Evolutionary conservation across 2,888 invertebrate genomes (phyloP).

Genomic region (Molorchus minor): DNA sequence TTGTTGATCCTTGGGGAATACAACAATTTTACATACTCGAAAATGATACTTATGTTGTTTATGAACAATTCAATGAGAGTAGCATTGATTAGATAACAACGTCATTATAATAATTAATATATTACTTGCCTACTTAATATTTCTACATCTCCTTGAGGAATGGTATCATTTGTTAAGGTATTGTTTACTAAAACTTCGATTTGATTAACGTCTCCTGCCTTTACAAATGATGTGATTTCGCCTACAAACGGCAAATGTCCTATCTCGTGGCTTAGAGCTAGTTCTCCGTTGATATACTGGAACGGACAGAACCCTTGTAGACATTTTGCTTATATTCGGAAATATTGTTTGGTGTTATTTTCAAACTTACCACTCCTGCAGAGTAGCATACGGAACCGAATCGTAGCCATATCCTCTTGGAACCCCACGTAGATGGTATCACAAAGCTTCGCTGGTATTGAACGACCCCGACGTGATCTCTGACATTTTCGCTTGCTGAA

Average conservation of each 20-base stretch:
- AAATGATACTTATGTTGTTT: no score
- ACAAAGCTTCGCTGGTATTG: constrained; percentile 94
- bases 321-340: background rate
- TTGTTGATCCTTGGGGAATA: no score
- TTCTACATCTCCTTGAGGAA: constrained; percentile 80
- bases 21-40: no score
- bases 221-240: constrained; percentile 76
- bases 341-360: no score
- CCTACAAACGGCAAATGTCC: constrained; percentile 95
- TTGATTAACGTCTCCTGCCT: constrained; percentile 74
- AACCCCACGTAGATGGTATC: constrained; percentile 77
- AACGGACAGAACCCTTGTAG: background rate
- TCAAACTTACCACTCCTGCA: constrained; percentile 83
- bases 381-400: constrained; percentile 94
- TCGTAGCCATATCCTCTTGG: constrained; percentile 78
- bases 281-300: constrained; percentile 88
- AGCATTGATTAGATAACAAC: no score
- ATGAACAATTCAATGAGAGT: no score
- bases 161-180: constrained; percentile 81
- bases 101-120: no score
- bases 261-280: constrained; percentile 83
- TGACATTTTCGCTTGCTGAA: constrained; percentile 75
- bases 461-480: constrained; percentile 93
- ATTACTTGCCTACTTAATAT: background rate
- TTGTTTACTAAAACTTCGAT: constrained; percentile 94